Base-by-base conservation (phyloP, 2,888 invertebrate species). In the Lagria hirta region DNA sequence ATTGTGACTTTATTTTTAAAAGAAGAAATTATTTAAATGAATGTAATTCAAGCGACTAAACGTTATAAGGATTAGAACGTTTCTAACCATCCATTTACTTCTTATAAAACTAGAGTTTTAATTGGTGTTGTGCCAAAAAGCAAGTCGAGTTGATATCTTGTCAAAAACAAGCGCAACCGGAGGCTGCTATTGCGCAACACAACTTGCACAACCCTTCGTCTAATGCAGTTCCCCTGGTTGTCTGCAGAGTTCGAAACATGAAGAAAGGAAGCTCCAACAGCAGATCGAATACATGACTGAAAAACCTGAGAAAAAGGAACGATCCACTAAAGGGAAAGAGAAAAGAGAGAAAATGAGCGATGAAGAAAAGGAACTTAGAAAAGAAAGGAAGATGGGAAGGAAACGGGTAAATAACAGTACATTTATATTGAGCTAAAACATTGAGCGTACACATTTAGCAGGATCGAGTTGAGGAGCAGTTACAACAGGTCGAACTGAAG, bases 331-430 rank as follows among this genome's bases (percentile, higher is more conserved):
- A 60, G 59, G 68, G 42, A 80, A 79, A 66, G 79, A 78, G 49
- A 77, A 79, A 58, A 57, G 83, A 70, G 74, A 80, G 67, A 76
- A 84, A 74, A 74, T 85, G 32, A 83, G 81, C 34, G 87, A 88
- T 49, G 88, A 88, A 67, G 88, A 88, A 61, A 82, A 88, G 63
- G 89, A 89, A 70, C 71, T 81, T 6, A 80, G 88, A 54, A 86
- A 86, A 73, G 89, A 89, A 71, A 80, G 88, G 65, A 89, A 88
- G 74, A 73, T 87, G 64, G 86, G 83, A 37, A 78, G 88, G 14
- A 89, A 89, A 70, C 78, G 89, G 75, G 86, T 86, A 74, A 77
- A 16, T n/a, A 32, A 13, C 6, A 4, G 10, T 15, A 21, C 40
- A 58, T 50, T 43, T 38, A 43, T 24, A 49, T 53, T 53, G 57